Evolutionary conservation across 2,797 vertebrate genomes (phyloP).

Genomic region (Sebastes kiyomatsui): DNA sequence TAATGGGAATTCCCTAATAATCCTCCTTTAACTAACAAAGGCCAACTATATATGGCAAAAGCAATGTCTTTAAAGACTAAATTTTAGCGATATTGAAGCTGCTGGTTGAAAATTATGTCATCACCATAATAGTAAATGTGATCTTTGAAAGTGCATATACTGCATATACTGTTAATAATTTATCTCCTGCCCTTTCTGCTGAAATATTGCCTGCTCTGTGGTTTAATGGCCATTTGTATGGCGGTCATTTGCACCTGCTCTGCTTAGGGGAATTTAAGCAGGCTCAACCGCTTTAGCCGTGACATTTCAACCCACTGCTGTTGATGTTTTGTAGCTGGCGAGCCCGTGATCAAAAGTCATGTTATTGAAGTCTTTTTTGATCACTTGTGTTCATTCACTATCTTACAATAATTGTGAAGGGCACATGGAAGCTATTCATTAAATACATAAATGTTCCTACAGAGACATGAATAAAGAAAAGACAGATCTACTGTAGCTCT

Average conservation of each 20-base stretch:
- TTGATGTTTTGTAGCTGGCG: background rate
- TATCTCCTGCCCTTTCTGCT: conserved; percentile 58
- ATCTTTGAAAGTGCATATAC: conserved; percentile 47
- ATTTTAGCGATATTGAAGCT: conserved; percentile 3
- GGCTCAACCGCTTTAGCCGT: conserved; percentile 7
- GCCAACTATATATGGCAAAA: background rate
- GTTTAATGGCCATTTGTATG: conserved; percentile 54
- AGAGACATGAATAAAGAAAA: background rate
- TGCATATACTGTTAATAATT: conserved; percentile 32
- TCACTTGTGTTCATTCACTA: background rate
- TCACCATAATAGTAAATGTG: conserved; percentile 30
- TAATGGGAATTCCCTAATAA: conserved; percentile 15
- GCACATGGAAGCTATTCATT: background rate
- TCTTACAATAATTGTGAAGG: background rate
- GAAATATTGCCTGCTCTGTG: conserved; percentile 47
- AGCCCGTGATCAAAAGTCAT: background rate
- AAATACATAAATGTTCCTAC: background rate
- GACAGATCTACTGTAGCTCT: background rate
- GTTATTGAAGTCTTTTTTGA: background rate
- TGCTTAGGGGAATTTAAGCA: conserved; percentile 31
- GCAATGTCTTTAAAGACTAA: conserved; percentile 8
- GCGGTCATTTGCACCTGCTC: conserved; percentile 35
- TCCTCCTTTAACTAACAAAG: conserved; percentile 11
- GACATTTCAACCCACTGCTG: conserved; percentile 17
- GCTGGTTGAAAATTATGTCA: conserved; percentile 28